Evolutionary conservation across 1,140 invertebrate genomes (phyloP), one percentile per base, ranked within the genome.

Genomic region (Adelges cooleyi): DNA sequence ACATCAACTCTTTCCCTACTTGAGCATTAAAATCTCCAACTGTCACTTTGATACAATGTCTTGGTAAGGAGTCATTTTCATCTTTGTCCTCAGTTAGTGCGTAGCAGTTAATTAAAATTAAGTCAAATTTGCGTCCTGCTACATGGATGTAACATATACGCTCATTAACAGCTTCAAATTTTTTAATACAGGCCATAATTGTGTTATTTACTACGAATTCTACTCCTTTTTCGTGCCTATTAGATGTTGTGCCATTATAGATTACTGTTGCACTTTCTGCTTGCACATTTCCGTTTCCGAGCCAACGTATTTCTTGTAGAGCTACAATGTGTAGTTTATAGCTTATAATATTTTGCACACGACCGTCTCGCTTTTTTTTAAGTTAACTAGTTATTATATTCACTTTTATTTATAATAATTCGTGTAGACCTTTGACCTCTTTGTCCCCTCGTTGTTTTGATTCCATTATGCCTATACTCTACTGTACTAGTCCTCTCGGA

Each of bases 261-360:
- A 33, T 46, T 40, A 59, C 23, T 44, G 40, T 38, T 42, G 29
- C 33, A 29, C 15, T 23, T 66, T 42, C 38, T 68, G 50, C 46
- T 38, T 29, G 20, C 49, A 17, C 46, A 25, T 33, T 50, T 49
- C 65, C 40, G 38, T 66, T 48, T 23, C 46, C 18, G 48, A 46
- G 53, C 67, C 59, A 67, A 65, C 67, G 49, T 40, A 53, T 68
- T 51, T 68, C 68, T 62, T 69, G 68, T 40, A 69, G 40, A 18
- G 66, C 68, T 17, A 68, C 68, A 46, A 68, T 46, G 50, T 69
- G 10, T 53, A 53, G n/a, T n/a, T n/a, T n/a, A n/a, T n/a, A n/a
- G n/a, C n/a, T n/a, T n/a, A n/a, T n/a, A n/a, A n/a, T n/a, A n/a
- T n/a, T n/a, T n/a, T n/a, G n/a, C n/a, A n/a, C n/a, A n/a, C n/a